Evolutionary conservation across 2,888 invertebrate species (phyloP), one percentile per base, ranked within the genome.

Genomic region (Meliscaeva auricollis): DNA sequence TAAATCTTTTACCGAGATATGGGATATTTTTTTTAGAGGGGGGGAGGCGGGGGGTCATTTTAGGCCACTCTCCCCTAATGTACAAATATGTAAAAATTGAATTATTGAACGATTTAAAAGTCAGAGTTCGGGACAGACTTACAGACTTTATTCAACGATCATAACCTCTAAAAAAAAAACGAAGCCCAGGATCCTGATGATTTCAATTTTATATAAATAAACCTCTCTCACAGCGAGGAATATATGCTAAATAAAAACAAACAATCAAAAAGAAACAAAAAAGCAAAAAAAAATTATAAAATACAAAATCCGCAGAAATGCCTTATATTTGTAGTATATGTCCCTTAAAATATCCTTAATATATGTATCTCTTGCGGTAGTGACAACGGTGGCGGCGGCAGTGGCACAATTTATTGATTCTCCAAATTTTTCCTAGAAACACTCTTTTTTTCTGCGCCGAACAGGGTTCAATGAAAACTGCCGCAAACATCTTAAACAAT

Each of bases 361-460:
- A 58, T 48, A 58, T 15, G 38, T 69, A 30, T 69, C 9, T 20
- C 20, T 44, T 30, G 70, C 56, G 32, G 30, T 48, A 58, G 60
- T 48, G 35, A 60, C 52, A 48, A 62, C 35, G 44, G 69, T 64
- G 60, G 30, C 73, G 56, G 41, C 56, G 75, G 69, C 82, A 60
- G 44, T 68, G 72, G 15, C 56, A 76, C 80, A 80, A 85, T 85
- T 85, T 85, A 85, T 85, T 80, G 80, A 81, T 80, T 77, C 85
- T 62, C 54, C 66, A 85, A 79, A 66, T 75, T 85, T 85, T 85
- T 81, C 85, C 80, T 85, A 85, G 80, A 85, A 85, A 72, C 76
- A 75, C 70, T 46, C 20, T 77, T 66, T 52, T 60, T 72, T 56
- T 80, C 46, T 74, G 30, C 46, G 62, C 56, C 66, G 75, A 75